Conservation (phyloP, 2,888 invertebrate genomes). For the Trachelus troglodyta region DNA sequence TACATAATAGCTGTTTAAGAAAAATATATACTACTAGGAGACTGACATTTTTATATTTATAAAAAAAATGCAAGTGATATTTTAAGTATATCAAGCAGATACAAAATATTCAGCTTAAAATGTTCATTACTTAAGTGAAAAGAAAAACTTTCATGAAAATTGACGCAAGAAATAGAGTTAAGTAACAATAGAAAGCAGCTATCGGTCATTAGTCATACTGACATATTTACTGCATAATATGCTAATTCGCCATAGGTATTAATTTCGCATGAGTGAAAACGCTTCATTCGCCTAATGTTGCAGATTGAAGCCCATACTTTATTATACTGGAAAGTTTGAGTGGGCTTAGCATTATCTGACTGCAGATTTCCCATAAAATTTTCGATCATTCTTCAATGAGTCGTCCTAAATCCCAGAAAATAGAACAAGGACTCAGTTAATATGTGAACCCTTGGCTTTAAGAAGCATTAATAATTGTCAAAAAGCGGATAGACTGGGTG, state of each 20-base stretch:
- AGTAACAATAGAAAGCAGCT: background rate
- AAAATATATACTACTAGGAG: background rate
- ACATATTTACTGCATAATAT: background rate
- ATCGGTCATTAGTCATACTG: background rate
- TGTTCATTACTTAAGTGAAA: no score
- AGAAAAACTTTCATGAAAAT: no score
- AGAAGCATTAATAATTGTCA: no score
- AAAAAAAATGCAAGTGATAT: no score
- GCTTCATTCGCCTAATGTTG: background rate
- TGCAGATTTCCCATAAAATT: background rate
- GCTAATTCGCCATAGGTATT: background rate
- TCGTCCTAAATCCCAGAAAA: no score
- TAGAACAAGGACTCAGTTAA: no score
- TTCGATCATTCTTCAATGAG: no score
- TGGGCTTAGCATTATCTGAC: background rate
- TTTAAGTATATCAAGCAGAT: no score
- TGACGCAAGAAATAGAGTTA: background rate
- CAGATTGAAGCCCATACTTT: background rate
- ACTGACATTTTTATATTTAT: no score
- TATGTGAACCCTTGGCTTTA: no score
- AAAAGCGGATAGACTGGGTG: no score
- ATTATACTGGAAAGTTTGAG: background rate
- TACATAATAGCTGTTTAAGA: background rate
- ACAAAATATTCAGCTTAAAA: no score
- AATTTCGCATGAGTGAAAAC: background rate